Conservation (phyloP, 1,140 invertebrate species). For the Drosophila novamexicana region DNA sequence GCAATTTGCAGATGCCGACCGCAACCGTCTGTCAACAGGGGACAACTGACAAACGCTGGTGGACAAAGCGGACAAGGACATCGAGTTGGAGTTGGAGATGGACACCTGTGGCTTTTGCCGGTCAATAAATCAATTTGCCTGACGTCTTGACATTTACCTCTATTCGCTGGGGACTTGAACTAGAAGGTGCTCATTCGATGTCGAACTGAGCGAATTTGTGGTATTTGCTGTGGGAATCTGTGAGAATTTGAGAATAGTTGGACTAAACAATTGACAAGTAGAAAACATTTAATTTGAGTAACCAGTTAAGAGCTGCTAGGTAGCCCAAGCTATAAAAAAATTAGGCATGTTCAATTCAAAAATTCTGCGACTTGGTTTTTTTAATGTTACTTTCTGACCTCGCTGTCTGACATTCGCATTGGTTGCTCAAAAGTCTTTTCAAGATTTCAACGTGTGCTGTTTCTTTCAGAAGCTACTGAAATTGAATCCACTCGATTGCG, state of each 20-base stretch:
- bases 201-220: constrained; percentile 2
- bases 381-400: background rate
- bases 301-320: constrained; percentile 4
- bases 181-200: constrained; percentile 11
- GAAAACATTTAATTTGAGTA: constrained; percentile 2
- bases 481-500: constrained; percentile 2
- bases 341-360: background rate
- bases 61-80: constrained; percentile 15
- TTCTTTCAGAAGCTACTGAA: background rate
- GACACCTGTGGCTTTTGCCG: constrained; percentile 52
- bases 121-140: constrained; percentile 49
- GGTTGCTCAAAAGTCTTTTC: constrained; percentile 1
- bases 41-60: constrained; percentile 20
- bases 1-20: constrained; percentile 28
- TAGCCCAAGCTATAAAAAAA: background rate
- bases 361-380: background rate
- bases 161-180: constrained; percentile 34
- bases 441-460: background rate
- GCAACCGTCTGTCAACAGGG: constrained; percentile 35
- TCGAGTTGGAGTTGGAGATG: constrained; percentile 15
- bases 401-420: background rate
- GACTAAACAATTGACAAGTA: background rate
- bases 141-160: constrained; percentile 45
- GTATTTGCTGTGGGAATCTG: background rate
- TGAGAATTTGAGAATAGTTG: background rate